Conservation (phyloP, 2,888 invertebrate species). For the Cheiracanthium punctorium region DNA sequence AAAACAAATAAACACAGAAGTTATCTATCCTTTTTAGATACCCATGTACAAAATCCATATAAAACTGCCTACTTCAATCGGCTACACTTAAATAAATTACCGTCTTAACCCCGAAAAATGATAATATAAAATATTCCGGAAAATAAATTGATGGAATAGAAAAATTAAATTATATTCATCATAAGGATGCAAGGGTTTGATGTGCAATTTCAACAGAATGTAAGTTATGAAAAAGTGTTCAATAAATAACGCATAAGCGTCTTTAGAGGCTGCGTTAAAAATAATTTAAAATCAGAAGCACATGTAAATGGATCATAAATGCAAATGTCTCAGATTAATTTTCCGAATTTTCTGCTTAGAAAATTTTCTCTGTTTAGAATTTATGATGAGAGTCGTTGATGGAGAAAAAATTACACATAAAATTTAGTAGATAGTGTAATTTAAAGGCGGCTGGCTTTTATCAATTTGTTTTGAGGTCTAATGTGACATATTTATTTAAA, state of each 20-base stretch:
- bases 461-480: not conserved
- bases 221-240: not conserved
- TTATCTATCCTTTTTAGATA: too few relatives aligned
- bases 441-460: not conserved
- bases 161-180: not conserved
- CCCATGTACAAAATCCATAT: too few relatives aligned
- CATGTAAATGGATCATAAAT: conserved; percentile 6
- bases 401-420: not conserved
- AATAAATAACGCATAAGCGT: conserved; percentile 1
- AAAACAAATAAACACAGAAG: too few relatives aligned
- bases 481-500: too few relatives aligned
- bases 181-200: not conserved
- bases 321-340: conserved; percentile 3
- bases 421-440: not conserved
- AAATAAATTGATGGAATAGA: not conserved
- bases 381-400: not conserved
- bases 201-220: not conserved
- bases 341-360: not conserved
- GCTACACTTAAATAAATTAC: too few relatives aligned
- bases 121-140: not conserved
- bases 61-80: too few relatives aligned
- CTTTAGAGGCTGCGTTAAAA: not conserved
- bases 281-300: not conserved
- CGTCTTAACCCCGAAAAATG: too few relatives aligned
- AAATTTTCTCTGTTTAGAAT: not conserved